Conservation (phyloP, 2,888 invertebrate genomes). For the Megalurothrips usitatus region DNA sequence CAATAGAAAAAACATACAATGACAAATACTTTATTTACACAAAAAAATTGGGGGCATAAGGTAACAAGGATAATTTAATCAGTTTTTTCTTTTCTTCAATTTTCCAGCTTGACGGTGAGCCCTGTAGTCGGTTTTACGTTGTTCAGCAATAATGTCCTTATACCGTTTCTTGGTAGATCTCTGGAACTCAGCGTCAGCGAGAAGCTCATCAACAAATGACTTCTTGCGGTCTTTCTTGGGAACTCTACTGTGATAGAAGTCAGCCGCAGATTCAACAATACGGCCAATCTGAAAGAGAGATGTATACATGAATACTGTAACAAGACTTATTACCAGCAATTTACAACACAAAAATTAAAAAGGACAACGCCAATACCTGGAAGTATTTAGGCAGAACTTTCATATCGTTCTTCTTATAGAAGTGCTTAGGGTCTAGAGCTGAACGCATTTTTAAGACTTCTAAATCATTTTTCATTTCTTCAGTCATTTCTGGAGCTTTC, state of each 20-base stretch:
- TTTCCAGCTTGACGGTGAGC: constrained; percentile 63
- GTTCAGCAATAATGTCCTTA: constrained; percentile 68
- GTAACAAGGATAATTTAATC: neutral
- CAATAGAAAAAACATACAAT: neutral
- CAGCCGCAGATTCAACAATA: constrained; percentile 77
- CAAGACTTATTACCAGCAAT: neutral
- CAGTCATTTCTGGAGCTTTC: constrained; percentile 82
- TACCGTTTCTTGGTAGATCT: constrained; percentile 76
- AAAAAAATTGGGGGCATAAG: no score
- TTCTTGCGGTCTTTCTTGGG: constrained; percentile 81
- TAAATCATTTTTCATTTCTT: constrained; percentile 81
- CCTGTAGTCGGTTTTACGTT: constrained; percentile 63
- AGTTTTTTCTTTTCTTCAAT: constrained; percentile 63
- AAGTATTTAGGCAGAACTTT: constrained; percentile 89
- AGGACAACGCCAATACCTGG: constrained; percentile 55
- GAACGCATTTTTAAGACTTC: constrained; percentile 89
- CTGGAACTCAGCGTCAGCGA: constrained; percentile 82
- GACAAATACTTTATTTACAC: no score
- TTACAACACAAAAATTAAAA: constrained; percentile 28
- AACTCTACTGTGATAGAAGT: constrained; percentile 78
- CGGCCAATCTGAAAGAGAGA: constrained; percentile 60
- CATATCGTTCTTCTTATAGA: constrained; percentile 89
- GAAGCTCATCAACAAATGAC: constrained; percentile 88
- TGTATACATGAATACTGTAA: neutral
- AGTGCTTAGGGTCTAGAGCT: constrained; percentile 84